A percentile compares a stretch with the other conserved stretches of the same genome.
These are phyloP conservation scores for Caranx melampygus DNA, from an alignment of 2,113 vertebrate species.

Conservation along the genomic window DNA sequence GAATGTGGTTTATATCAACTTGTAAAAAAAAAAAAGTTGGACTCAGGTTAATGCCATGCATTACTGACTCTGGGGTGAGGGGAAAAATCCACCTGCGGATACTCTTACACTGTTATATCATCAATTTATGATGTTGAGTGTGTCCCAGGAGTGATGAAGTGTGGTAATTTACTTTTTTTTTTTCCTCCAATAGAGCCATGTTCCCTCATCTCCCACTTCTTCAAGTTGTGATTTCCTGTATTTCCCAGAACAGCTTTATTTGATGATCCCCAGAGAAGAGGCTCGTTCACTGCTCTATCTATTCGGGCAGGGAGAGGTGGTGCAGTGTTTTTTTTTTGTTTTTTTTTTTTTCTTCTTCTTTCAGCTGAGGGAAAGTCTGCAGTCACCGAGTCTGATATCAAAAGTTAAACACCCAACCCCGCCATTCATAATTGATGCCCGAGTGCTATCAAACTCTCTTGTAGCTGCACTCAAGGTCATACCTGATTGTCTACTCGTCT, in stretches of 20 bases:
- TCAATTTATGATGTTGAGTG: conserved; percentile 32
- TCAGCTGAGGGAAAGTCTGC: neutral
- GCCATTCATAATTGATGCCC: neutral
- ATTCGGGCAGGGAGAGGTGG: conserved; percentile 5
- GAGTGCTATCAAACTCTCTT: neutral
- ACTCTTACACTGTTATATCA: conserved; percentile 28
- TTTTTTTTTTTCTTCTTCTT: neutral
- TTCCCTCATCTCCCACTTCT: conserved; percentile 29
- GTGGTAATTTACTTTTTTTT: conserved; percentile 35
- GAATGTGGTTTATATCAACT: conserved; percentile 36
- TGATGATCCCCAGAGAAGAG: conserved; percentile 30
- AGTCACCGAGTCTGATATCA: conserved; percentile 9
- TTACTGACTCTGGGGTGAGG: conserved; percentile 42
- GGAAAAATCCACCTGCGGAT: conserved; percentile 36
- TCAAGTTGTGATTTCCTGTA: conserved; percentile 27
- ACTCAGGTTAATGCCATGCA: conserved; percentile 45
- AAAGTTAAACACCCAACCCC: conserved; percentile 22
- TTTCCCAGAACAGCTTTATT: conserved; percentile 46
- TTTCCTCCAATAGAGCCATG: neutral
- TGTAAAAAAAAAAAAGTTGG: conserved; percentile 31
- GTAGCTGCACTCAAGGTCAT: conserved; percentile 15
- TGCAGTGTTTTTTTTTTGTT: neutral
- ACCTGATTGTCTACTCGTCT: neutral
- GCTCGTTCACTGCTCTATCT: conserved; percentile 9
- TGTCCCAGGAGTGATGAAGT: conserved; percentile 41